Conservation (phyloP, 2,797 vertebrate species). For the Miichthys miiuy region DNA sequence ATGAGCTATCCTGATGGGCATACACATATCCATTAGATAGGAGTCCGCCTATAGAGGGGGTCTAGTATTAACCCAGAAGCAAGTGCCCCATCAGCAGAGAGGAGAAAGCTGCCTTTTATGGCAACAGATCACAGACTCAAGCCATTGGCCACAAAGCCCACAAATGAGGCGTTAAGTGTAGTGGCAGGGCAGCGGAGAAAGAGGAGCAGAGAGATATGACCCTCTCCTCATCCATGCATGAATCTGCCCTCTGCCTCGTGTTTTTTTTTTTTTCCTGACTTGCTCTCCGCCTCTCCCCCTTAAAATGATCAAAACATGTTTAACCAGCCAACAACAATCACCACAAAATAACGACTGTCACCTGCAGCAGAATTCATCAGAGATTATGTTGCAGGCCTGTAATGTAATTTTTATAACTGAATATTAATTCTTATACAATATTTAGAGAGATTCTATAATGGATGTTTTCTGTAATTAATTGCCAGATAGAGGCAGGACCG, state of each 20-base stretch:
- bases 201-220: conserved; percentile 68
- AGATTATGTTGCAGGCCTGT: conserved; percentile 82
- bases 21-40: conserved; percentile 76
- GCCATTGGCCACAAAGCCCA: conserved; percentile 78
- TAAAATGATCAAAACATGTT: conserved; percentile 39
- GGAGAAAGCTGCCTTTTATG: conserved; percentile 78
- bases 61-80: conserved; percentile 75
- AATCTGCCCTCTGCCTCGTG: conserved; percentile 60
- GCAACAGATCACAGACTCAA: conserved; percentile 80
- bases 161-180: conserved; percentile 84
- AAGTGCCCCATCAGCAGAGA: conserved; percentile 81
- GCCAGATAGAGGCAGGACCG: conserved; percentile 84
- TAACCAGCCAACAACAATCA: conserved; percentile 38
- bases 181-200: conserved; percentile 66
- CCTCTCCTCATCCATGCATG: conserved; percentile 68
- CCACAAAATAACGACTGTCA: conserved; percentile 86
- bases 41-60: conserved; percentile 58
- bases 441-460: conserved; percentile 88
- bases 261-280: conserved; percentile 17
- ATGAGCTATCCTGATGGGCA: conserved; percentile 74
- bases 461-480: conserved; percentile 92
- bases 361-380: conserved; percentile 90
- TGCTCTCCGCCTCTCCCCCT: conserved; percentile 1
- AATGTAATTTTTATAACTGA: conserved; percentile 90
- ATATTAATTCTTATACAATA: conserved; percentile 89